These are phyloP conservation scores for Solea senegalensis DNA, from an alignment of 2,113 vertebrate genomes.

Conservation along the genomic window DNA sequence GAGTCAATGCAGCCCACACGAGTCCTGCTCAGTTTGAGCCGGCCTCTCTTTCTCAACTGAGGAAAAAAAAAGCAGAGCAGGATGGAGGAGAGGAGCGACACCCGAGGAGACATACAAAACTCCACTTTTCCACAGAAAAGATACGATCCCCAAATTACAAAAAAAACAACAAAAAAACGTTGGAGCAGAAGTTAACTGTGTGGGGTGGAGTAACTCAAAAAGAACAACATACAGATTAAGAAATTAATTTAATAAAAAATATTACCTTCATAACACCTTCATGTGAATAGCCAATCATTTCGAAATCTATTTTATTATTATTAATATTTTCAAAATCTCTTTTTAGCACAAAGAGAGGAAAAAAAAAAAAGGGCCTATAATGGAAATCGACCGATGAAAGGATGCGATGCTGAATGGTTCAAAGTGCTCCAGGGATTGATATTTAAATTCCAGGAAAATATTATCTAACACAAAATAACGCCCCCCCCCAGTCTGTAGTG, in stretches of 20 bases:
- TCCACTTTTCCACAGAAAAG: slow-evolving; percentile 57
- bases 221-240: not conserved
- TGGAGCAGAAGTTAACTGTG: not conserved
- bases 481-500: not conserved
- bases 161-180: not conserved
- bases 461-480: not conserved
- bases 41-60: slow-evolving; percentile 46
- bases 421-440: not conserved
- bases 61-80: slow-evolving; percentile 50
- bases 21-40: slow-evolving; percentile 41
- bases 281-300: too few species aligned
- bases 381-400: not conserved
- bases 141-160: not conserved
- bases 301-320: too few species aligned
- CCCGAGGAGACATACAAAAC: slow-evolving; percentile 70
- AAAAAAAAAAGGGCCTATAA: not conserved
- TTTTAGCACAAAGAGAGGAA: not conserved
- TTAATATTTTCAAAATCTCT: too few species aligned
- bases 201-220: not conserved
- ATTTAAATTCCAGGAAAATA: not conserved
- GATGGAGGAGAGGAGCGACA: slow-evolving; percentile 71
- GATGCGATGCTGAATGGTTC: slow-evolving; percentile 15
- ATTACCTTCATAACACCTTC: too few species aligned
- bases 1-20: slow-evolving; percentile 24
- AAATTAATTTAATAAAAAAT: too few species aligned